Conservation (phyloP, 2,888 invertebrate species). For the Napeogenes inachia region DNA sequence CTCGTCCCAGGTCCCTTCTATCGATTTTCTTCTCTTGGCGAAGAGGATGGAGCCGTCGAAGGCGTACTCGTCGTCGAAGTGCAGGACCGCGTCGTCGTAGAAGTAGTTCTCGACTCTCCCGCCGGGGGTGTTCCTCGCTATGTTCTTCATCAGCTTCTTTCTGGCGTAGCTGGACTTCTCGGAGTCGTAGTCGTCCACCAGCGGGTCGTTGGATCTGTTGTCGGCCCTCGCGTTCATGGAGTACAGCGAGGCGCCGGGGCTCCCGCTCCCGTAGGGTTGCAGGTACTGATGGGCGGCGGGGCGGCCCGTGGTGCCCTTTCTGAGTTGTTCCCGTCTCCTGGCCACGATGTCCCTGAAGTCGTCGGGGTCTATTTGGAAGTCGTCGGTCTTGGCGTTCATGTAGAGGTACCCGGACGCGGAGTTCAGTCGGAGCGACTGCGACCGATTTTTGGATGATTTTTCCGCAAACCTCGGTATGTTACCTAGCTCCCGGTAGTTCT, state of each 20-base stretch:
- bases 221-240: constrained; percentile 62
- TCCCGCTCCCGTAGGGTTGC: constrained; percentile 51
- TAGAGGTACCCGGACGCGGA: constrained; percentile 72
- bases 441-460: constrained; percentile 57
- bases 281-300: constrained; percentile 56
- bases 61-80: constrained; percentile 71
- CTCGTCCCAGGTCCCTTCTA: constrained; percentile 60
- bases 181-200: constrained; percentile 70
- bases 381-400: constrained; percentile 71
- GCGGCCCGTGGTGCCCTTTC: constrained; percentile 62
- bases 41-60: constrained; percentile 71
- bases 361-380: constrained; percentile 68
- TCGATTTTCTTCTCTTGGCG: constrained; percentile 70
- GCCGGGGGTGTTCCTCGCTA: constrained; percentile 60
- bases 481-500: constrained; percentile 55
- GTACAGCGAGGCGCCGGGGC: constrained; percentile 62
- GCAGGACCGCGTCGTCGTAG: constrained; percentile 69
- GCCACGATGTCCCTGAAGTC: constrained; percentile 70
- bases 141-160: constrained; percentile 68
- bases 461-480: constrained; percentile 66
- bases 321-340: constrained; percentile 63
- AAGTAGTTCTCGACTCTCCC: constrained; percentile 63
- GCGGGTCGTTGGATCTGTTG: constrained; percentile 65
- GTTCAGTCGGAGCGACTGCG: constrained; percentile 66
- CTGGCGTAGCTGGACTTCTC: constrained; percentile 70